Evolutionary conservation across 2,797 vertebrate genomes (phyloP), one percentile per base, ranked within the genome.

Genomic region (Calcarius lapponicus): DNA sequence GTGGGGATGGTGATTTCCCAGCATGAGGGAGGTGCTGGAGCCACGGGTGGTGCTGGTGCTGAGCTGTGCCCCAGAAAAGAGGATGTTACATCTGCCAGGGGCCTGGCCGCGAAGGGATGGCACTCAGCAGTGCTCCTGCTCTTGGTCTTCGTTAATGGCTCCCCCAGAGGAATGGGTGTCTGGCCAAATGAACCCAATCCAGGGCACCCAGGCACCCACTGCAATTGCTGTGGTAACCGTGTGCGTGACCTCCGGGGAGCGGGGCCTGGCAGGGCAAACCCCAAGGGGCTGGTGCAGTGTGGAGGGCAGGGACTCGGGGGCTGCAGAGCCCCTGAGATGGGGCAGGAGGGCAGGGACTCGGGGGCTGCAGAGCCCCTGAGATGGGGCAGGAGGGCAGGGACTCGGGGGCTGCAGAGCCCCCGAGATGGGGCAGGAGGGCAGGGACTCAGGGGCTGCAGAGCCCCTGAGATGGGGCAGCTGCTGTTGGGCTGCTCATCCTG

Each of bases 221-320:
- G 64, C 20, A 3, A 1, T 3, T 0, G 2, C 76, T 64, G 72
- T 2, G 0, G 0, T 31, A 11, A 3, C n/a, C 2, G 0, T 3
- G 14, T 0, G 5, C 1, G 0, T 9, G 40, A 1, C 29, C 1
- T 16, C 1, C 3, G 1, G 32, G 32, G 43, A 54, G 50, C 50
- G 60, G 61, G n/a, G 7, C 3, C 66, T 43, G 75, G 75, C 21
- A 29, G 47, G 62, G 22, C 54, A 48, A 6, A 16, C 21, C 61
- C 43, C 21, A 3, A 21, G 48, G 58, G 17, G 31, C 40, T 17
- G 42, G 12, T 0, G 2, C 11, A 9, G 29, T 6, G 38, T 31
- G 40, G 13, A 40, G 53, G 69, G 42, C 47, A 47, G 17, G 18
- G 42, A 43, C 18, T 18, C 4, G 42, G 8, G 43, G 43, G 43